Evolutionary conservation across 1,140 invertebrate genomes (phyloP).

Genomic region (Melipona quadrifasciata): DNA sequence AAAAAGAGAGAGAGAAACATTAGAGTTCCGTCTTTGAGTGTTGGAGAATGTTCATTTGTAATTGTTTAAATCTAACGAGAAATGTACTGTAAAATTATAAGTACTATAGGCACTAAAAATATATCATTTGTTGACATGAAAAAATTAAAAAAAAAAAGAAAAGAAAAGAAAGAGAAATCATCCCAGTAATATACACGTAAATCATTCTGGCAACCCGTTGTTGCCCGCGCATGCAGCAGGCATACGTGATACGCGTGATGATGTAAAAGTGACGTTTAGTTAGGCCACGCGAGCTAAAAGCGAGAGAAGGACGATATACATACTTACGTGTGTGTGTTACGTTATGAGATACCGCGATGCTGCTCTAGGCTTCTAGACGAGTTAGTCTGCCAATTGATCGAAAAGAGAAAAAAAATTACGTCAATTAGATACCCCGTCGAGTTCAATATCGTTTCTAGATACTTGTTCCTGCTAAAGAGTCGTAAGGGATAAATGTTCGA

Average conservation of each 20-base stretch:
- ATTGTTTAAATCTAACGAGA: constrained; percentile 76
- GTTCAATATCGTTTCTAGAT: not conserved
- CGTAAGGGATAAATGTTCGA: not conserved
- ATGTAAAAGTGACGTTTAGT: no score
- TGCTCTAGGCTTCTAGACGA: not conserved
- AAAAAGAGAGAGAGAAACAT: constrained; percentile 32
- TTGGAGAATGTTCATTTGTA: constrained; percentile 74
- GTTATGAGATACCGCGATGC: no score
- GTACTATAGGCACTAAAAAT: constrained; percentile 77
- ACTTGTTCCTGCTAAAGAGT: not conserved
- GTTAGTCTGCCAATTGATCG: not conserved
- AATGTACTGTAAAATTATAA: constrained; percentile 76
- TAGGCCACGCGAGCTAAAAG: not conserved
- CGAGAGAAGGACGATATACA: not conserved
- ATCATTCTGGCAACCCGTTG: constrained; percentile 2
- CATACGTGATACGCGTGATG: no score
- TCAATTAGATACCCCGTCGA: constrained; percentile 10
- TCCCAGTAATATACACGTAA: constrained; percentile 39
- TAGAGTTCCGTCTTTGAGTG: constrained; percentile 73
- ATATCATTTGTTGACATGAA: constrained; percentile 78
- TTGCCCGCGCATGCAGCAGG: no score
- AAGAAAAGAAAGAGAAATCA: constrained; percentile 29
- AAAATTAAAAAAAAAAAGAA: constrained; percentile 44
- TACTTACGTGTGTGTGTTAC: not conserved
- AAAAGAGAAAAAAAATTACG: not conserved